Conservation (phyloP, 2,888 invertebrate genomes). For the Yponomeuta cagnagella region DNA sequence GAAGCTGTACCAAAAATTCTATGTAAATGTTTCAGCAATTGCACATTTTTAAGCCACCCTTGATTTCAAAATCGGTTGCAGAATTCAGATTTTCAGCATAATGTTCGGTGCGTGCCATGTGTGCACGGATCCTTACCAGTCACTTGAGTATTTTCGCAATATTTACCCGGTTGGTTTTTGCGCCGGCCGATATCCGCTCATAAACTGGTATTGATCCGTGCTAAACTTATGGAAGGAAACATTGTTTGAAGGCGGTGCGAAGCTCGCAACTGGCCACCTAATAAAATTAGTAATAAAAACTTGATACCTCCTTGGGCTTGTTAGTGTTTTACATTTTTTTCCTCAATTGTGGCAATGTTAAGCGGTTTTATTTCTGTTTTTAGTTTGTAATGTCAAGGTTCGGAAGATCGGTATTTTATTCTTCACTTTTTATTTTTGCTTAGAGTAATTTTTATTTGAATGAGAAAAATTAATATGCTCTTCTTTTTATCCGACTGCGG, state of each 20-base stretch:
- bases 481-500: too few relatives aligned
- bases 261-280: background rate
- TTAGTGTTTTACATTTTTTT: background rate
- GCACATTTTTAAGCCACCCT: too few relatives aligned
- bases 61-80: too few relatives aligned
- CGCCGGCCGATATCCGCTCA: background rate
- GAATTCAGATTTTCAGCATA: background rate
- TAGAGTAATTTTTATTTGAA: too few relatives aligned
- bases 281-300: background rate
- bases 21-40: too few relatives aligned
- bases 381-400: background rate
- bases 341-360: background rate
- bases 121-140: background rate
- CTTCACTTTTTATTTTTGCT: too few relatives aligned
- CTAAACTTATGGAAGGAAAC: background rate
- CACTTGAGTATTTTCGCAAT: background rate
- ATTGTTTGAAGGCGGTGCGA: background rate
- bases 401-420: too few relatives aligned
- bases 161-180: background rate
- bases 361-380: background rate
- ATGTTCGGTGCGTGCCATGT: background rate
- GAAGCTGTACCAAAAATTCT: too few relatives aligned
- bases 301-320: background rate
- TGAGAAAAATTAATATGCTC: too few relatives aligned
- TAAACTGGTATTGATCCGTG: background rate